phyloP scores from a whole-genome alignment of 2,888 invertebrate species.

The Harpalus rubripes region DNA sequence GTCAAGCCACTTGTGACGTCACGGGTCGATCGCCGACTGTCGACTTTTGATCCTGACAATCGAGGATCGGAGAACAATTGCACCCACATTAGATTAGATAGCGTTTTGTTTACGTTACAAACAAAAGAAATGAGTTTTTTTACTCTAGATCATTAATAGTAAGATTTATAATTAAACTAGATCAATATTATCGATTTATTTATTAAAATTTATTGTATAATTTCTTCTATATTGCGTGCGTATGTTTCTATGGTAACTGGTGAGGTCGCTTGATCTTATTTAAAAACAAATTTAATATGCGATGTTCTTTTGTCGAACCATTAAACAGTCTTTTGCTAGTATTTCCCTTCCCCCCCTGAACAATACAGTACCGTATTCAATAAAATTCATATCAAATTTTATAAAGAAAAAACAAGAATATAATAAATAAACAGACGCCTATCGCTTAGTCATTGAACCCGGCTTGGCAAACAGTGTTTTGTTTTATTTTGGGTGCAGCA shows the following conservation, averaged over 20 bases:
- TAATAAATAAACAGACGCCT: neutral
- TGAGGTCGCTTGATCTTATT: constrained; percentile 53
- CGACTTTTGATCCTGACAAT: constrained; percentile 62
- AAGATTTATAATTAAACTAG: too few species aligned
- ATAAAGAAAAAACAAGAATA: neutral
- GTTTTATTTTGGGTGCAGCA: neutral
- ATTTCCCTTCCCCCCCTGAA: neutral
- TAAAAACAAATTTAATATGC: constrained; percentile 60
- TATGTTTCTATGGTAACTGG: neutral
- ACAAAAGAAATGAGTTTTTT: neutral
- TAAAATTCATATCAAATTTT: neutral
- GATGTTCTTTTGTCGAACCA: constrained; percentile 50
- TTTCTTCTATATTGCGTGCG: neutral
- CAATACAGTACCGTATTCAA: neutral
- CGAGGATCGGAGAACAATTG: constrained; percentile 35
- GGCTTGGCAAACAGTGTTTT: constrained; percentile 2
- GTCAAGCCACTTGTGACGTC: constrained; percentile 25
- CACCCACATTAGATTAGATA: constrained; percentile 9
- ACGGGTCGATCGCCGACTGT: constrained; percentile 55
- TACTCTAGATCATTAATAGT: too few species aligned
- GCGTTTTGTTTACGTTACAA: neutral
- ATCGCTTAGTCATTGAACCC: constrained; percentile 2
- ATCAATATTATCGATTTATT: too few species aligned
- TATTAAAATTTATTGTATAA: too few species aligned
- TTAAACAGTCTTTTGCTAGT: constrained; percentile 47